Percentiles rank a stretch among this genome's conserved stretches.
Evolutionary conservation across 2,113 vertebrate species (phyloP).

Genomic region (Melospiza georgiana): DNA sequence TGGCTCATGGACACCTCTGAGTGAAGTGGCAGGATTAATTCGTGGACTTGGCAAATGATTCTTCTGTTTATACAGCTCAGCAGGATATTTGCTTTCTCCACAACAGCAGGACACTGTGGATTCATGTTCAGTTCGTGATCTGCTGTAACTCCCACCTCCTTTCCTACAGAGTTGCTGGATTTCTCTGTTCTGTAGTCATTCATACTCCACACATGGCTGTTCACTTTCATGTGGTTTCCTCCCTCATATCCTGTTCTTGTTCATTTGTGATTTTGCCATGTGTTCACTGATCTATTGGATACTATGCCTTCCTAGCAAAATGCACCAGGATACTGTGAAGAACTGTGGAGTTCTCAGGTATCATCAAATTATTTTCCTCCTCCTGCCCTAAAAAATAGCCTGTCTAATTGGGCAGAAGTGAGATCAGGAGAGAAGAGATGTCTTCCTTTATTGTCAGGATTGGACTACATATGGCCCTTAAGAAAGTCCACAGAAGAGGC

Average conservation of each 20-base stretch:
- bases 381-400: neutral
- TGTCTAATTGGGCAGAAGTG: neutral
- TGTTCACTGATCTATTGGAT: neutral
- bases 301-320: neutral
- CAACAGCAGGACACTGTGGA: neutral
- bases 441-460: neutral
- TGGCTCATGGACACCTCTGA: neutral
- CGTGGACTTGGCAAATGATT: neutral
- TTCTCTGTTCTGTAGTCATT: neutral
- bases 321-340: neutral
- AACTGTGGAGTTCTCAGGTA: neutral
- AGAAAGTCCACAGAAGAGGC: neutral
- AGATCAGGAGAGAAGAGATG: neutral
- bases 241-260: neutral
- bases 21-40: conserved; percentile 8
- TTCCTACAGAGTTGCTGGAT: neutral
- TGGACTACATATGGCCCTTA: neutral
- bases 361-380: neutral
- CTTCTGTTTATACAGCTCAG: conserved; percentile 33
- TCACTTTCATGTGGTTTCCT: neutral
- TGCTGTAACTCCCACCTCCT: neutral
- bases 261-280: neutral
- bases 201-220: neutral
- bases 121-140: neutral
- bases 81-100: conserved; percentile 26